Evolutionary conservation across 2,888 invertebrate genomes (phyloP).

Genomic region (Stegophylla sp.): DNA sequence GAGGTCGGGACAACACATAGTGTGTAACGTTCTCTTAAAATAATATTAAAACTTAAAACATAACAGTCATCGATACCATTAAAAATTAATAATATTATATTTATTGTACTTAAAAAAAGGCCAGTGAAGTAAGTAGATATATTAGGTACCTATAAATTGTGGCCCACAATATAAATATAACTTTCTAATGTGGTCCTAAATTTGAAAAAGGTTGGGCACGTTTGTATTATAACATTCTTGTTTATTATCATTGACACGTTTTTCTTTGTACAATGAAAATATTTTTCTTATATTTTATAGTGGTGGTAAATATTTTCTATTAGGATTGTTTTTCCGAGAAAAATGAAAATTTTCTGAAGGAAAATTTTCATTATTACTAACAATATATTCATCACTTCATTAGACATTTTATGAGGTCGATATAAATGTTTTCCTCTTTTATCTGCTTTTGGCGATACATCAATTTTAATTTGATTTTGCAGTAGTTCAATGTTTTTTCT

Average conservation of each 20-base stretch:
- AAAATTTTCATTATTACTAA: neutral
- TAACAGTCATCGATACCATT: too few species aligned
- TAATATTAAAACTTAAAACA: too few species aligned
- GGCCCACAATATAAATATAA: too few species aligned
- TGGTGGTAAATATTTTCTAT: constrained; percentile 9
- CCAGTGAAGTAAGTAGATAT: too few species aligned
- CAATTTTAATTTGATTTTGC: neutral
- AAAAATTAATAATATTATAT: too few species aligned
- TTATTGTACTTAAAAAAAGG: too few species aligned
- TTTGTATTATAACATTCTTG: constrained; percentile 1
- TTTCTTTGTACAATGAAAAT: constrained; percentile 12
- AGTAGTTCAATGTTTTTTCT: neutral
- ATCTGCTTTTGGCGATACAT: neutral
- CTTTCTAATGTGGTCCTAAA: too few species aligned
- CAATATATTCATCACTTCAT: neutral
- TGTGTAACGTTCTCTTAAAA: too few species aligned
- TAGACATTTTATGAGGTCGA: neutral
- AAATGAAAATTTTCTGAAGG: neutral
- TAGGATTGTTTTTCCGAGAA: neutral
- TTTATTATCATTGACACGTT: constrained; percentile 9
- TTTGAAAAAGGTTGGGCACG: too few species aligned
- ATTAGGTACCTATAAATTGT: too few species aligned
- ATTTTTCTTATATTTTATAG: constrained; percentile 11
- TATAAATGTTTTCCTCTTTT: neutral
- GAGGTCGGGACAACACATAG: too few species aligned